Evolutionary conservation across 1,140 invertebrate species (phyloP), one percentile per base, ranked within the genome.

Genomic region (Rhagoletis pomonella): DNA sequence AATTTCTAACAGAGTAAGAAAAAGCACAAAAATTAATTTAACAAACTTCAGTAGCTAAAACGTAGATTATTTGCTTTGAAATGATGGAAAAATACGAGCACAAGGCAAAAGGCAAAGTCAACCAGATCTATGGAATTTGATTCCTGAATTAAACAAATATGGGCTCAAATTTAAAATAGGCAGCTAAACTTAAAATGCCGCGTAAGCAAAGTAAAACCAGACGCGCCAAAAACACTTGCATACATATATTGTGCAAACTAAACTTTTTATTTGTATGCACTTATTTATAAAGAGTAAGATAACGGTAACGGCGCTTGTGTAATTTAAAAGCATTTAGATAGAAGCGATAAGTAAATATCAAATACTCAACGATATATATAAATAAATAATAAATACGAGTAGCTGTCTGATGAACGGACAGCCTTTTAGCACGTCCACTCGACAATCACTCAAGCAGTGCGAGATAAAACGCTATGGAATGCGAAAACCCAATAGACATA

Each of bases 291-390:
- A 42, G 0, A 17, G 42, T 10, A 73, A 55, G 73, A 81, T 81
- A 81, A 81, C 73, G 73, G 73, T 47, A 81, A 55, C 73, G 47
- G 17, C 73, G 50, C 73, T 81, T 81, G 7, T 55, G 19, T 19
- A 55, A 55, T 47, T 3, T 9, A 47, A 55, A n/a, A 9, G n/a
- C 73, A 55, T 55, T 29, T 55, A 29, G 73, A 81, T 81, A 55
- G 47, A 81, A 29, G 73, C 73, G 73, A 81, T 81, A 81, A 81
- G 19, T 47, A 81, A 81, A 81, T 81, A 81, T 81, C 44, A 55
- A 81, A 81, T 81, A 19, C 17, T 6, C 19, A 55, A 9, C 17
- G 5, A 14, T 12, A 29, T 29, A 29, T 29, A 0, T 29, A 29
- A 0, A 29, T 29, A 29, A 0, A 29, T 29, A 29, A 29, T 29